A percentile compares a stretch with the other conserved stretches of the same genome.
Conservation (phyloP, 2,888 invertebrate genomes). For the Drosophila anceps region DNA sequence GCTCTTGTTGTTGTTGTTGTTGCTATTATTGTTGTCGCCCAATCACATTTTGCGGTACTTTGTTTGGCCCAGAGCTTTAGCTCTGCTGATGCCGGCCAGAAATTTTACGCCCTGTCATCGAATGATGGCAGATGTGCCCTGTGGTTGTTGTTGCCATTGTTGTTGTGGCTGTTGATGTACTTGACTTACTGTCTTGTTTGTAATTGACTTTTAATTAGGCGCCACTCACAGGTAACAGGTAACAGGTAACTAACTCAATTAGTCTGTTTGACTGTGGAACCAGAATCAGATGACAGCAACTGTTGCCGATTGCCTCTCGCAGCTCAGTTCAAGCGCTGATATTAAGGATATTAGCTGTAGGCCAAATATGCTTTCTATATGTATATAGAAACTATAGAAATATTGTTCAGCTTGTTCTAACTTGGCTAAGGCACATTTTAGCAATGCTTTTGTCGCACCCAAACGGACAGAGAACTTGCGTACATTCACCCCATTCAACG, state of each 20-base stretch:
- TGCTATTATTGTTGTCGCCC: conserved; percentile 1
- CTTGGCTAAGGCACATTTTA: conserved; percentile 40
- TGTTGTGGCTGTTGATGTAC: conserved; percentile 22
- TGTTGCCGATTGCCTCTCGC: neutral
- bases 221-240: conserved; percentile 24
- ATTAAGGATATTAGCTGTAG: neutral
- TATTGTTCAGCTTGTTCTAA: conserved; percentile 5
- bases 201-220: conserved; percentile 53
- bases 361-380: neutral
- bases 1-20: neutral
- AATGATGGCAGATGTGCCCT: conserved; percentile 17
- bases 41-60: conserved; percentile 25
- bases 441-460: conserved; percentile 36
- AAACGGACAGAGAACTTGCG: conserved; percentile 46
- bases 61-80: conserved; percentile 7
- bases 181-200: conserved; percentile 44
- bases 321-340: neutral
- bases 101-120: conserved; percentile 43
- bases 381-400: neutral
- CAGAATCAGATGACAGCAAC: no score
- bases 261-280: conserved; percentile 12
- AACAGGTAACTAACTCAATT: conserved; percentile 46
- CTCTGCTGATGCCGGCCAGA: conserved; percentile 40
- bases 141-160: no score
- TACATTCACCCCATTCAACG: conserved; percentile 60